Evolutionary conservation across 2,113 vertebrate species (phyloP).

Genomic region (Oreamnos americanus): DNA sequence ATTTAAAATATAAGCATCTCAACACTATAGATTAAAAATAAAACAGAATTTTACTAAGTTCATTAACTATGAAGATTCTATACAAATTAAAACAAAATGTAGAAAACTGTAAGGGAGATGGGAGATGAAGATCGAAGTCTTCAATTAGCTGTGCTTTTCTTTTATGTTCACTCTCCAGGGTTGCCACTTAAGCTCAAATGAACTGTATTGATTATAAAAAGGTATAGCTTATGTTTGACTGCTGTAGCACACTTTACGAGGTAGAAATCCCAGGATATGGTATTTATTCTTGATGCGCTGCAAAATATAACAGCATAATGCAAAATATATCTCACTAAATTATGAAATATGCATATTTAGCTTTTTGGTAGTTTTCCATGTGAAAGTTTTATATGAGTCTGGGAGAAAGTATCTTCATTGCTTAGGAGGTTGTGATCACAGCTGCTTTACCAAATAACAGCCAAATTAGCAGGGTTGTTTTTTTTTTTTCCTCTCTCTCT

Average conservation of each 20-base stretch:
- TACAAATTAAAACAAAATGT: conserved; percentile 29
- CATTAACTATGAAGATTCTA: not conserved
- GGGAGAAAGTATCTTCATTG: conserved; percentile 49
- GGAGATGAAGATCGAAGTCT: not conserved
- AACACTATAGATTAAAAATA: not conserved
- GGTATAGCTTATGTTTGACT: not conserved
- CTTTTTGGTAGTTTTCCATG: conserved; percentile 42
- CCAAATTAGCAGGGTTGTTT: conserved; percentile 31
- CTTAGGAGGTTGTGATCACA: conserved; percentile 55
- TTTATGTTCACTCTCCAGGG: not conserved
- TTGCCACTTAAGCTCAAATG: conserved; percentile 8
- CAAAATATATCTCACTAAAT: conserved; percentile 60
- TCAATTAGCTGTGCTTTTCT: not conserved
- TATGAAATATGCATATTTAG: conserved; percentile 56
- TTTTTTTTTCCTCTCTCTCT: not conserved
- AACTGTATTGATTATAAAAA: conserved; percentile 48
- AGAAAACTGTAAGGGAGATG: not conserved
- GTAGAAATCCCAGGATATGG: conserved; percentile 2
- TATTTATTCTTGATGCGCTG: conserved; percentile 59
- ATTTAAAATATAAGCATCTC: conserved; percentile 11
- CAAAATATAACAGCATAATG: conserved; percentile 37
- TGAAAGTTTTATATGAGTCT: conserved; percentile 54
- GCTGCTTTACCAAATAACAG: conserved; percentile 42
- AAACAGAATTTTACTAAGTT: not conserved
- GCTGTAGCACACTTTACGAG: conserved; percentile 9